Conservation (phyloP, 1,140 invertebrate genomes). For the Babylonia areolata region DNA sequence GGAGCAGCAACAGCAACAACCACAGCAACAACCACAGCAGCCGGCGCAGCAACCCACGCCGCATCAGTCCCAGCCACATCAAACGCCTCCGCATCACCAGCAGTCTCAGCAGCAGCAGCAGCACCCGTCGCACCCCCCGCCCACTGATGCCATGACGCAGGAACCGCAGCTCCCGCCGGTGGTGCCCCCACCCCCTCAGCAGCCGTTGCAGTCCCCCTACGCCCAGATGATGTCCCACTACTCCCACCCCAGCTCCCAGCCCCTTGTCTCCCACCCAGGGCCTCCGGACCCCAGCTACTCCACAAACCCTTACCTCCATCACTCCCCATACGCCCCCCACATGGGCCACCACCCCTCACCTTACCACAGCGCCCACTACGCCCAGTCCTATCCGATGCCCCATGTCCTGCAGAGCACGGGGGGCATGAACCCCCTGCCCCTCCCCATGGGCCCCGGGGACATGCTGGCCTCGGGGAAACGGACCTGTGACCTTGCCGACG, state of each 20-base stretch:
- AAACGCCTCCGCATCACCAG: constrained; percentile 1
- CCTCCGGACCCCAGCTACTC: not conserved
- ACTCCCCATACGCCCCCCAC: not conserved
- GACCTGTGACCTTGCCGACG: constrained; percentile 17
- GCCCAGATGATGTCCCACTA: not conserved
- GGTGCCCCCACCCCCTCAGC: not conserved
- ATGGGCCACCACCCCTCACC: not conserved
- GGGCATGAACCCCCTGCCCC: constrained; percentile 23
- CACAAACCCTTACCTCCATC: constrained; percentile 13
- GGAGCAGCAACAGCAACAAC: constrained; percentile 18
- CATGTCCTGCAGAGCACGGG: constrained; percentile 35
- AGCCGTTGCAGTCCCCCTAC: not conserved
- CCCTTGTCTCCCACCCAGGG: not conserved
- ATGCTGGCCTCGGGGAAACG: constrained; percentile 27
- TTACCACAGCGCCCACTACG: not conserved
- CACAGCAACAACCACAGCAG: constrained; percentile 30
- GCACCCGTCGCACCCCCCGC: not conserved
- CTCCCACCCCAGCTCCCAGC: not conserved
- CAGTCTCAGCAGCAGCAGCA: not conserved
- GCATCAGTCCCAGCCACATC: constrained; percentile 28
- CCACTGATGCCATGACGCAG: not conserved
- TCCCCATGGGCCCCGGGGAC: not conserved
- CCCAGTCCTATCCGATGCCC: constrained; percentile 6
- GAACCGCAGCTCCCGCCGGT: not conserved
- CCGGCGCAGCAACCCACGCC: constrained; percentile 28